Conservation (phyloP, 2,888 invertebrate species). For the Netelia inedita region DNA sequence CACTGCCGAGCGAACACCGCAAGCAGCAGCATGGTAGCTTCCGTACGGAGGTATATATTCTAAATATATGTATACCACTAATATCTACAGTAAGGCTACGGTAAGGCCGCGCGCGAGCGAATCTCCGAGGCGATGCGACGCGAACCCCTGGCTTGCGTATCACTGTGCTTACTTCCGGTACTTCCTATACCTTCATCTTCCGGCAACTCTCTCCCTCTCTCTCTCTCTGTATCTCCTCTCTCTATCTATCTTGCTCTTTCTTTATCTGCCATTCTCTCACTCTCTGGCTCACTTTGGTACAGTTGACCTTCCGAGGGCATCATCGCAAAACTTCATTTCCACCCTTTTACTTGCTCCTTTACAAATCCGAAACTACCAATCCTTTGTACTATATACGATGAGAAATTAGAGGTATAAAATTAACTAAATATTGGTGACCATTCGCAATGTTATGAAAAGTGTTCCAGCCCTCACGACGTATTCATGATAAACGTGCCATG, state of each 20-base stretch:
- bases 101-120: conserved; percentile 15
- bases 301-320: conserved; percentile 38
- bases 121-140: conserved; percentile 35
- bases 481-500: too few species aligned
- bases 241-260: conserved; percentile 9
- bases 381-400: neutral
- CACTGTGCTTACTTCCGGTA: conserved; percentile 53
- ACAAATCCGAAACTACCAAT: neutral
- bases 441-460: too few species aligned
- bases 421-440: too few species aligned
- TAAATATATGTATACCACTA: neutral
- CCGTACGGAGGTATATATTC: conserved; percentile 63
- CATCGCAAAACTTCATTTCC: conserved; percentile 18
- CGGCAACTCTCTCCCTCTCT: conserved; percentile 37
- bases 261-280: conserved; percentile 26
- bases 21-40: conserved; percentile 77
- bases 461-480: too few species aligned
- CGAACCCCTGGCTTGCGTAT: conserved; percentile 45
- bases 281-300: conserved; percentile 1
- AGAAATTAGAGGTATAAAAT: neutral
- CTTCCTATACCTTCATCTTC: conserved; percentile 47
- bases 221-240: conserved; percentile 9
- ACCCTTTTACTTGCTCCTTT: conserved; percentile 6
- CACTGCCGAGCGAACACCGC: conserved; percentile 71
- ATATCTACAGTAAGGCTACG: neutral